Base-by-base conservation (phyloP, 2,113 vertebrate species). In the Etheostoma cragini region DNA sequence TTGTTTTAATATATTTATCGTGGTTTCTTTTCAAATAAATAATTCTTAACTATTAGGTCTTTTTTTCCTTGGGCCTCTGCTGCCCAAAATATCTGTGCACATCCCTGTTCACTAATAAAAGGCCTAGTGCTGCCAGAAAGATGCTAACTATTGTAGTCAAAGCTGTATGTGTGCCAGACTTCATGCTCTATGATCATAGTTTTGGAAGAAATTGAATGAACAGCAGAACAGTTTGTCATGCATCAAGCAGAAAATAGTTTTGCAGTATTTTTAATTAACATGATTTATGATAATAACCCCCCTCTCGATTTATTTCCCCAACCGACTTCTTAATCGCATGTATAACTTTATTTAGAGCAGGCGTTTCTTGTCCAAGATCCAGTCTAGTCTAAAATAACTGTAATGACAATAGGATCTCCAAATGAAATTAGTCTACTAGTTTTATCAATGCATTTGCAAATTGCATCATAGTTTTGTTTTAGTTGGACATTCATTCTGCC, bases 81-180 rank as follows among this genome's bases (percentile, higher is more conserved):
- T 10, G 10, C 38, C 38, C 38, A 11, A 42, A 42, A 42, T 42
- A 2, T 42, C 38, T 42, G 38, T 42, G 38, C 38, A 38, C 5
- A 8, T 38, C 38, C 8, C 38, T 38, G 68, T 73, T 83, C 66
- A 69, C 11, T 16, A 17, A 46, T 70, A 47, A 26, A 21, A 22
- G 53, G 63, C 70, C 63, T 14, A 22, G 17, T 45, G 58, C 17
- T 64, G 64, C 45, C 38, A 33, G 17, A 6, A 3, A 21, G 52
- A 58, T 75, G 71, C 21, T 45, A 24, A 30, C 21, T 11, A 5
- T 13, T 45, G 2, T 56, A 24, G 42, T 58, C 14, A 70, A 24
- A 33, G 53, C 47, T 61, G 8, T 45, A 30, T 5, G 1, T 53
- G 26, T 56, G 10, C 5, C 22, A 52, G 10, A 24, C 11, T 1